Conservation (phyloP, 2,113 vertebrate genomes). For the Oryzias woworae region DNA sequence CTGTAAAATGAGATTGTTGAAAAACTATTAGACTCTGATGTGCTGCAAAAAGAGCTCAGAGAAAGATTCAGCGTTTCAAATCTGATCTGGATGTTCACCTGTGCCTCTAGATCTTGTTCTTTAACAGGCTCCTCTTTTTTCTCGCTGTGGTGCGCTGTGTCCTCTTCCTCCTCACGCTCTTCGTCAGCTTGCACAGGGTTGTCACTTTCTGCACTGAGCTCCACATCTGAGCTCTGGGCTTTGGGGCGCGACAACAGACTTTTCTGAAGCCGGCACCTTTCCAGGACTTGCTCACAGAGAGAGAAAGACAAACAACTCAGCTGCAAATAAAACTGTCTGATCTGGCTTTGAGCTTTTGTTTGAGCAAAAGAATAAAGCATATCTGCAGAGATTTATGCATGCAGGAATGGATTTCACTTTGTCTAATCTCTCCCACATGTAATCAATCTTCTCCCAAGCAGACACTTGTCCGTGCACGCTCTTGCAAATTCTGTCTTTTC, state of each 20-base stretch:
- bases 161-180: constrained; percentile 34
- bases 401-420: constrained; percentile 3
- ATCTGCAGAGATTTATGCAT: background rate
- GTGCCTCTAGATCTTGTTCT: constrained; percentile 71
- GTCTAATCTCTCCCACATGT: constrained; percentile 28
- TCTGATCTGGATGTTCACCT: constrained; percentile 61
- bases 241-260: constrained; percentile 47
- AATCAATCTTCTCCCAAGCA: constrained; percentile 32
- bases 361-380: constrained; percentile 11
- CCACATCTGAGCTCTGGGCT: constrained; percentile 65
- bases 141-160: constrained; percentile 10
- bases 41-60: constrained; percentile 1
- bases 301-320: constrained; percentile 3
- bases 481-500: constrained; percentile 29
- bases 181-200: constrained; percentile 30
- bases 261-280: constrained; percentile 68
- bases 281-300: constrained; percentile 52
- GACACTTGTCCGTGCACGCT: constrained; percentile 32
- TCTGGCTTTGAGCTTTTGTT: constrained; percentile 12
- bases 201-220: constrained; percentile 78
- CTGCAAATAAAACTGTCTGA: constrained; percentile 22
- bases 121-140: constrained; percentile 26
- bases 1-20: background rate
- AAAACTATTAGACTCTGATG: background rate
- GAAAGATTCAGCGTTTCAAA: constrained; percentile 13